Percentiles rank a stretch among this genome's conserved stretches.
Evolutionary conservation across 2,888 invertebrate genomes (phyloP).

Genomic region (Drosophila sordidula): DNA sequence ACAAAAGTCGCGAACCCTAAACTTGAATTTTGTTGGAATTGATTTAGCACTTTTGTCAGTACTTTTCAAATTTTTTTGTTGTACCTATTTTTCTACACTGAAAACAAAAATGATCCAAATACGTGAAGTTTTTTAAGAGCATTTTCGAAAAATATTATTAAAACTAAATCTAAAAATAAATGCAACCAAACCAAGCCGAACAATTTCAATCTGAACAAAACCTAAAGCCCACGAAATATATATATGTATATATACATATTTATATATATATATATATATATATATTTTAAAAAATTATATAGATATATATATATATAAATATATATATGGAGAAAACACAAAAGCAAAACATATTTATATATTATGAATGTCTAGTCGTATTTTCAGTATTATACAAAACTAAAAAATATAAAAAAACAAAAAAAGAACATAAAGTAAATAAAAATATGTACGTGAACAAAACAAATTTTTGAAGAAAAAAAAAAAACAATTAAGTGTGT

Average conservation of each 20-base stretch:
- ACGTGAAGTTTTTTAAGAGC: conserved; percentile 64
- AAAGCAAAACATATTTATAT: conserved; percentile 73
- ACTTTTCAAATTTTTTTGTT: conserved; percentile 34
- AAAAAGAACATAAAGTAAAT: conserved; percentile 3
- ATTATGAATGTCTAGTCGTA: conserved; percentile 85
- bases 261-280: conserved; percentile 51
- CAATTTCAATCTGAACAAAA: conserved; percentile 77
- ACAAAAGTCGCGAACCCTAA: conserved; percentile 41
- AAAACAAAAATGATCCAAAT: conserved; percentile 27
- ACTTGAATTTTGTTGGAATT: conserved; percentile 52
- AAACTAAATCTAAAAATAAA: conserved; percentile 12
- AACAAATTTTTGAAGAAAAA: conserved; percentile 67
- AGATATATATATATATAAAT: conserved; percentile 40
- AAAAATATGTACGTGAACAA: conserved; percentile 54
- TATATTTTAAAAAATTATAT: conserved; percentile 35
- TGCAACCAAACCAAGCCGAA: conserved; percentile 60
- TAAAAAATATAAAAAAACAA: conserved; percentile 35
- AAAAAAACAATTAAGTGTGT: conserved; percentile 72
- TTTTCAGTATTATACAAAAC: conserved; percentile 84
- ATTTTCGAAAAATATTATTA: conserved; percentile 78
- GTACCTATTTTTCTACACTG: conserved; percentile 49
- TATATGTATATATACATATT: conserved; percentile 36
- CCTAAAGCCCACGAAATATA: conserved; percentile 73
- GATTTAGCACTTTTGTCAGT: conserved; percentile 30
- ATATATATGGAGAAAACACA: conserved; percentile 49